phyloP scores from a whole-genome alignment of 2,797 vertebrate genomes.

The Stomatorhinus walkeri region DNA sequence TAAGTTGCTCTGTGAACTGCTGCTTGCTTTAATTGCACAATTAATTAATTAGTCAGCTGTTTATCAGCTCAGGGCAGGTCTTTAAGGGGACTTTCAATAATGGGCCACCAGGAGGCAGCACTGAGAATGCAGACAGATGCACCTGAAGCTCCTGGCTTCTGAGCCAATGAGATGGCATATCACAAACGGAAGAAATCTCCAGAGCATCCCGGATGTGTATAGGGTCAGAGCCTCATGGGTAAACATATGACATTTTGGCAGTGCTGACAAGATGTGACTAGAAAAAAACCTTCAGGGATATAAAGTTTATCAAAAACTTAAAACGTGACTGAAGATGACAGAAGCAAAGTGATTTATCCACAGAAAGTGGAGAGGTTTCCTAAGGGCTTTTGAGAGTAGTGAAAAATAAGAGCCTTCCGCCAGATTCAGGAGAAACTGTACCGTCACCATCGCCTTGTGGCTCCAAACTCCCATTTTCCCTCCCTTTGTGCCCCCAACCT shows the following conservation, averaged over 20 bases:
- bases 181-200: not conserved
- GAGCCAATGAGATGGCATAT: not conserved
- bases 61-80: not conserved
- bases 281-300: not conserved
- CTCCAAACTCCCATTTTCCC: not conserved
- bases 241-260: not conserved
- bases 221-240: not conserved
- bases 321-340: not conserved
- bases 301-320: not conserved
- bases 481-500: not conserved
- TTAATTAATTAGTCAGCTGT: not conserved
- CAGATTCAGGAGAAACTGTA: slow-evolving; percentile 18
- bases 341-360: not conserved
- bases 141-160: not conserved
- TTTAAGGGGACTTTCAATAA: not conserved
- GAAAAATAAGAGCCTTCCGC: not conserved
- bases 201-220: not conserved
- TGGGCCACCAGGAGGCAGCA: not conserved
- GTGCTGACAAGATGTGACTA: not conserved
- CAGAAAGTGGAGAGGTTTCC: not conserved
- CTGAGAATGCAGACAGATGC: not conserved
- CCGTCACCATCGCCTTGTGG: slow-evolving; percentile 38
- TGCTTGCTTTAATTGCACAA: not conserved
- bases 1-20: not conserved
- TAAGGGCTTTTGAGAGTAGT: not conserved